Evolutionary conservation across 1,140 invertebrate species (phyloP), one percentile per base, ranked within the genome.

Genomic region (Ericerus pela): DNA sequence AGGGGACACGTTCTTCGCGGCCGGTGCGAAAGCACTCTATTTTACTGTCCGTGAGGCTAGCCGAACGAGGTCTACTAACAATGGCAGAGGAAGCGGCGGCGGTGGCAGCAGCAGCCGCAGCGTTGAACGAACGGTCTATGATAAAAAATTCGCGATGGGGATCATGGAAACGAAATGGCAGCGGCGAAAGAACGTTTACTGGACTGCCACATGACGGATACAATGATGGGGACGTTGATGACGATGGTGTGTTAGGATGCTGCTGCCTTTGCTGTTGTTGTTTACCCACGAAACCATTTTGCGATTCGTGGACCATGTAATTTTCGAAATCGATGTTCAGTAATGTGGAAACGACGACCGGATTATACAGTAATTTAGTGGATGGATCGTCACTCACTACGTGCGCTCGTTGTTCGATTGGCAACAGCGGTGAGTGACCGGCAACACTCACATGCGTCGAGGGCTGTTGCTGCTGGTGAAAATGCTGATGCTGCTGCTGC

Each of bases 271-370:
- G 30, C 12, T 43, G 55, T 10, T 51, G 38, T 18, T 30, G 26
- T n/a, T 36, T 55, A 58, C 59, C 56, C 29, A 4, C 16, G 28
- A 37, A 58, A 57, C 37, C 36, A 27, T 53, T 12, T 75, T 69
- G 11, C 10, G 41, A 47, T 16, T 47, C 41, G 41, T 47, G 41
- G 10, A 78, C 68, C 77, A 79, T 79, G 65, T 79, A 79, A 66
- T 79, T 79, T 60, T 79, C 75, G 43, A 75, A 69, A 65, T 79
- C 77, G 41, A 78, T 73, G 60, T 71, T 70, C 55, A 74, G 54
- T 24, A 47, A 24, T 5, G 41, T 47, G 10, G 41, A 47, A 28
- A 72, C 62, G 30, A 69, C 65, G 36, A 69, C 66, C 65, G 68
- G 69, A 33, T 63, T 64, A 56, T 67, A 29, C n/a, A 37, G 52